These are phyloP conservation scores for Prunella strophiata DNA, from an alignment of 2,797 vertebrate genomes.

Conservation along the genomic window DNA sequence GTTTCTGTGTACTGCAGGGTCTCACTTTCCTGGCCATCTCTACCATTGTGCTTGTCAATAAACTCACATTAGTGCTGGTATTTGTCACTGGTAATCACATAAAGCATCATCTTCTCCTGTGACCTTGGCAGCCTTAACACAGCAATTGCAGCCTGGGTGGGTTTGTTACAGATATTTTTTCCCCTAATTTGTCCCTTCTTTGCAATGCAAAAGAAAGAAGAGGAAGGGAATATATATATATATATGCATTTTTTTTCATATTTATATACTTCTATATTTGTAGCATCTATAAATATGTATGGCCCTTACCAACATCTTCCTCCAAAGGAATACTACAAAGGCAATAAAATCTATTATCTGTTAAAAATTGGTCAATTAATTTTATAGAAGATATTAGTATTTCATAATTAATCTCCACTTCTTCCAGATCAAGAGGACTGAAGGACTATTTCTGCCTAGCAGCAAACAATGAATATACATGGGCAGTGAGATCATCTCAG, in stretches of 20 bases:
- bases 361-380: not conserved
- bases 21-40: not conserved
- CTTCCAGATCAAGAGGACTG: not conserved
- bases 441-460: not conserved
- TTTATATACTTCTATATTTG: not conserved
- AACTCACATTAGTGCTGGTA: not conserved
- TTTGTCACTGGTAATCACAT: not conserved
- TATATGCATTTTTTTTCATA: not conserved
- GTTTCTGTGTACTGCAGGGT: not conserved
- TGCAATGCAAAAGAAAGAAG: conserved; percentile 20
- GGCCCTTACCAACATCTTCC: not conserved
- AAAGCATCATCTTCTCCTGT: not conserved
- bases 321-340: not conserved
- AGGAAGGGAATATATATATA: not conserved
- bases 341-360: not conserved
- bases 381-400: not conserved
- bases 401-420: not conserved
- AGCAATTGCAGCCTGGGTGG: not conserved
- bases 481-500: not conserved
- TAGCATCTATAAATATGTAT: not conserved
- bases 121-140: not conserved
- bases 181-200: not conserved
- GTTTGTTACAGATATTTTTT: not conserved
- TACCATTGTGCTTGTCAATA: not conserved
- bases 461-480: not conserved